These are phyloP conservation scores for Podocnemis expansa DNA, from an alignment of 2,113 vertebrate species.

Conservation along the genomic window DNA sequence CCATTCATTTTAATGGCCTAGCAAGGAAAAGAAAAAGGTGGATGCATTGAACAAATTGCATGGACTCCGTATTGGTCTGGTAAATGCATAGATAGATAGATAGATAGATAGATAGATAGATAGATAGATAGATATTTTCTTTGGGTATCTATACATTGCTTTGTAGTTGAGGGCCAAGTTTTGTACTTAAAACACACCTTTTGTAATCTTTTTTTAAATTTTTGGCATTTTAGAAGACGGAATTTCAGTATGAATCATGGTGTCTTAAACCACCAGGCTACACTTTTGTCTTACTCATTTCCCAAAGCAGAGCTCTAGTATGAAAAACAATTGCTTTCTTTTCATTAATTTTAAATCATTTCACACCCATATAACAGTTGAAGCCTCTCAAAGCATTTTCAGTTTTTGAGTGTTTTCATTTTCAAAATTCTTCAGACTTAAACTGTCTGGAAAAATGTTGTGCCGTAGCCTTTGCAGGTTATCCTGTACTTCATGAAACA, in stretches of 20 bases:
- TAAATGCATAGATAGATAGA: neutral
- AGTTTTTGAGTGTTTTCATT: constrained; percentile 47
- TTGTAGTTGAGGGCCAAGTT: neutral
- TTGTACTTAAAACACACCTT: neutral
- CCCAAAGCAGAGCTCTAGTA: constrained; percentile 25
- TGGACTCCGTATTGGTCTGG: constrained; percentile 17
- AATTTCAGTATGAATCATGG: constrained; percentile 12
- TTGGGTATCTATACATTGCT: neutral
- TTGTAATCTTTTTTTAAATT: neutral
- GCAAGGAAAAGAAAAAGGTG: constrained; percentile 22
- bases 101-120: neutral
- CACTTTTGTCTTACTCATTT: constrained; percentile 40
- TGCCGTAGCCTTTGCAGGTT: constrained; percentile 3
- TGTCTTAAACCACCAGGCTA: constrained; percentile 11
- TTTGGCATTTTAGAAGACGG: neutral
- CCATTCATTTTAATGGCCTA: constrained; percentile 50
- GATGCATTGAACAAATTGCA: neutral
- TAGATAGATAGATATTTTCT: neutral
- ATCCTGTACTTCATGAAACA: constrained; percentile 24
- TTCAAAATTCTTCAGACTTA: constrained; percentile 61
- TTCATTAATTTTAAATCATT: constrained; percentile 69
- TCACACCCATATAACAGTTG: constrained; percentile 59
- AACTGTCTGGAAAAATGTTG: constrained; percentile 4
- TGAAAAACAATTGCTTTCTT: constrained; percentile 65
- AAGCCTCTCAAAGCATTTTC: constrained; percentile 66